These are phyloP conservation scores for Vombatus ursinus DNA, from an alignment of 2,113 vertebrate species.

Conservation along the genomic window DNA sequence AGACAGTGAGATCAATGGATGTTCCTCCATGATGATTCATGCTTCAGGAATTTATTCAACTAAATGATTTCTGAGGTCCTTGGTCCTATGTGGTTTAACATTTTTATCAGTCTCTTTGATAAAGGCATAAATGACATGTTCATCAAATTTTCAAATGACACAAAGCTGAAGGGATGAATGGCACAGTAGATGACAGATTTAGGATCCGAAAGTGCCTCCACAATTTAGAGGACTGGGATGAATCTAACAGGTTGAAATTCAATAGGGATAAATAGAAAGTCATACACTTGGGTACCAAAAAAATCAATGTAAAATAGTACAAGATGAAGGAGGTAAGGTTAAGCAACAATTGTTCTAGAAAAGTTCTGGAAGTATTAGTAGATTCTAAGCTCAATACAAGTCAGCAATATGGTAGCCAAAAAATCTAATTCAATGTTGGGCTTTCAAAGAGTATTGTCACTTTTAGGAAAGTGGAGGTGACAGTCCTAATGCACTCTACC, in stretches of 20 bases:
- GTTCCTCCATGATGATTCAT: not conserved
- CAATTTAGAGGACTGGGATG: not conserved
- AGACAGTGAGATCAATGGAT: not conserved
- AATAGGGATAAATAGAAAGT: not conserved
- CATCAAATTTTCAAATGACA: not conserved
- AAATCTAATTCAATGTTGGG: not conserved
- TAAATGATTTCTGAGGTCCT: not conserved
- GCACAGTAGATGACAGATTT: not conserved
- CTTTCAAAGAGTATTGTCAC: not conserved
- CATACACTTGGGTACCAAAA: not conserved
- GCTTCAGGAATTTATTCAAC: not conserved
- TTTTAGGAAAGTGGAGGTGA: not conserved
- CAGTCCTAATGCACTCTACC: not conserved
- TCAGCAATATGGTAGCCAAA: not conserved
- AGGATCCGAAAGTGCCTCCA: not conserved
- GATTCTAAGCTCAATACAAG: not conserved
- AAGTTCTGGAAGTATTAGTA: not conserved
- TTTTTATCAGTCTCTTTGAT: not conserved
- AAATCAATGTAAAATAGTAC: not conserved
- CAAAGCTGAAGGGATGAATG: not conserved
- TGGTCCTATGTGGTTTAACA: not conserved
- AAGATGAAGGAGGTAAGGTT: not conserved
- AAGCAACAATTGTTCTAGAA: not conserved
- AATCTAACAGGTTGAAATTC: not conserved
- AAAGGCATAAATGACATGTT: not conserved